Conservation (phyloP, 2,797 vertebrate species). For the Premnoplex brunnescens region DNA sequence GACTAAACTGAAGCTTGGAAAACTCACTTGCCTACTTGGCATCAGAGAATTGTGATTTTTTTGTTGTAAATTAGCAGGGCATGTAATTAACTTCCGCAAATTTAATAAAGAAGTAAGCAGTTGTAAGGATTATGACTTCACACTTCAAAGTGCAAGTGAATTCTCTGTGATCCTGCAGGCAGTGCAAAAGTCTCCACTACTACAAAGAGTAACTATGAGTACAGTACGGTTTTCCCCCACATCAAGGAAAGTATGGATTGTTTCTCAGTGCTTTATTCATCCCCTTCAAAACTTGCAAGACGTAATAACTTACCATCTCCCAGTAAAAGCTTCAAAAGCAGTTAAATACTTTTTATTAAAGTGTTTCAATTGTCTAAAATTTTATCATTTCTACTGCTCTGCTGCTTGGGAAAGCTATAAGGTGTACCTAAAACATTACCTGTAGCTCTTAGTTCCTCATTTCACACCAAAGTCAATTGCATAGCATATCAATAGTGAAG, state of each 20-base stretch:
- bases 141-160: conserved; percentile 56
- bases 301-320: neutral
- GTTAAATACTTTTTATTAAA: neutral
- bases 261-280: neutral
- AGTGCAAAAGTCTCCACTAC: neutral
- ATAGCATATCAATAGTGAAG: neutral
- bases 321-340: neutral
- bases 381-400: neutral
- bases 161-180: neutral
- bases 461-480: neutral
- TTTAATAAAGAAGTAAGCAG: conserved; percentile 61
- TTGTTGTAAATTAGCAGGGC: conserved; percentile 55
- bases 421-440: neutral
- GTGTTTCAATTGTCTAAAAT: neutral
- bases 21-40: conserved; percentile 63
- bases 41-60: conserved; percentile 28
- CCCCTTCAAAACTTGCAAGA: neutral
- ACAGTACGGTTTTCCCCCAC: neutral
- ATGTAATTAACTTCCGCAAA: conserved; percentile 69
- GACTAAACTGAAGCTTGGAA: conserved; percentile 55
- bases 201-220: neutral
- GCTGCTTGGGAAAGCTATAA: neutral
- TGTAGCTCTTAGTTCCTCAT: neutral
- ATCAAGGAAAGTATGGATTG: neutral
- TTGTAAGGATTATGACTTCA: conserved; percentile 67